These are phyloP conservation scores for Neoniphon sammara DNA, from an alignment of 2,797 vertebrate species.

Conservation along the genomic window DNA sequence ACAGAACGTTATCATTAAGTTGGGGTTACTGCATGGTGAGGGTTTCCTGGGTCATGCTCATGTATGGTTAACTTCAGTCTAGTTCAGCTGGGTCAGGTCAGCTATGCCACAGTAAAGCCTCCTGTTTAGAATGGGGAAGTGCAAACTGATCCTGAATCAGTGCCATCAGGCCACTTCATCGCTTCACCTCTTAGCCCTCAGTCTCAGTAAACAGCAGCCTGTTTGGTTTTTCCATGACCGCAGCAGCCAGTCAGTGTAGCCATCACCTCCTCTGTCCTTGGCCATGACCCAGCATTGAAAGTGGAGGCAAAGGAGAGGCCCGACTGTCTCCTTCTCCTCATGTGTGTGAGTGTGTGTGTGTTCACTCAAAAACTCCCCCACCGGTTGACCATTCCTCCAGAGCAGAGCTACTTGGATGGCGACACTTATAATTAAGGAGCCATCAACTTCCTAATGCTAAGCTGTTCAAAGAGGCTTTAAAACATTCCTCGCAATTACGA, in stretches of 20 bases:
- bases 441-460: conserved; percentile 54
- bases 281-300: conserved; percentile 10
- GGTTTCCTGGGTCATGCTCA: conserved; percentile 27
- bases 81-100: conserved; percentile 18
- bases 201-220: conserved; percentile 27
- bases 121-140: conserved; percentile 14
- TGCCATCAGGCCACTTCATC: conserved; percentile 33
- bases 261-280: conserved; percentile 21
- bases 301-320: conserved; percentile 24
- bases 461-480: conserved; percentile 64
- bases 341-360: conserved; percentile 4
- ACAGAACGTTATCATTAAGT: background rate
- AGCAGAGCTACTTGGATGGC: conserved; percentile 26
- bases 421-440: conserved; percentile 54
- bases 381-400: conserved; percentile 1
- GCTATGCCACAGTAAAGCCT: conserved; percentile 34
- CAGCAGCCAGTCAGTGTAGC: conserved; percentile 13
- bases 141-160: conserved; percentile 56
- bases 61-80: conserved; percentile 29
- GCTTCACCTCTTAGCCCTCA: conserved; percentile 33
- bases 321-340: background rate
- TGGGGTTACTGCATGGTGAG: background rate
- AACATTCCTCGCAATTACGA: conserved; percentile 49
- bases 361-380: background rate
- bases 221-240: conserved; percentile 59